A percentile compares a stretch with the other conserved stretches of the same genome.
Evolutionary conservation across 2,113 vertebrate genomes (phyloP).

Genomic region (Cinclus mexicanus): DNA sequence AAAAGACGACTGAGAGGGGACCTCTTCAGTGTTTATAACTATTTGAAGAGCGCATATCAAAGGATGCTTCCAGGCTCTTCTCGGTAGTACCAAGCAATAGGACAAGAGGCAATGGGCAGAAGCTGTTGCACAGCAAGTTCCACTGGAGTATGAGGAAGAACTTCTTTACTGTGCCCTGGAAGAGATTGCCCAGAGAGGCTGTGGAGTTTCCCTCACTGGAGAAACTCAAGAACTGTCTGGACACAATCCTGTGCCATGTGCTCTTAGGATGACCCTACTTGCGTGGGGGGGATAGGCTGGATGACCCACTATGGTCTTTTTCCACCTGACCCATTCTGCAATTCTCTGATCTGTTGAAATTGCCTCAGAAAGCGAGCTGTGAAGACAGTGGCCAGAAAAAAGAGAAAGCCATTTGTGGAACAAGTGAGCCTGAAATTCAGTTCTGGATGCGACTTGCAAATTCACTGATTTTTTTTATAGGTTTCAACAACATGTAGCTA

Average conservation of each 20-base stretch:
- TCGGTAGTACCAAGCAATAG: fast-evolving
- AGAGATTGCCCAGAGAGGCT: neutral
- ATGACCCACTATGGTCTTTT: neutral
- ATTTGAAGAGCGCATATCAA: neutral
- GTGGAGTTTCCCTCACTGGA: neutral
- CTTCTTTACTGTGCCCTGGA: neutral
- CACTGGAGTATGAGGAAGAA: neutral
- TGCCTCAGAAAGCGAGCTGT: neutral
- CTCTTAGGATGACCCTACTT: neutral
- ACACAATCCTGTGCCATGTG: neutral
- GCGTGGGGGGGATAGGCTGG: neutral
- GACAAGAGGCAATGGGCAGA: neutral
- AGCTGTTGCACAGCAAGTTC: neutral
- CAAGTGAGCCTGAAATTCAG: neutral
- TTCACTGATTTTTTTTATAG: neutral
- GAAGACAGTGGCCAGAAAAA: neutral
- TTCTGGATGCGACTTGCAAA: neutral
- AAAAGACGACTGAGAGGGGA: neutral
- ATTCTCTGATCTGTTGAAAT: neutral
- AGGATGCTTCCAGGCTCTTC: neutral
- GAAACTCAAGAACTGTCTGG: neutral
- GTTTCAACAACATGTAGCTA: neutral
- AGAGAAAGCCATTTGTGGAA: neutral
- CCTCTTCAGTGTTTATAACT: neutral
- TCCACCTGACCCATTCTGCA: neutral